Base-by-base conservation (phyloP, 2,888 invertebrate species). In the Tipula lateralis region DNA sequence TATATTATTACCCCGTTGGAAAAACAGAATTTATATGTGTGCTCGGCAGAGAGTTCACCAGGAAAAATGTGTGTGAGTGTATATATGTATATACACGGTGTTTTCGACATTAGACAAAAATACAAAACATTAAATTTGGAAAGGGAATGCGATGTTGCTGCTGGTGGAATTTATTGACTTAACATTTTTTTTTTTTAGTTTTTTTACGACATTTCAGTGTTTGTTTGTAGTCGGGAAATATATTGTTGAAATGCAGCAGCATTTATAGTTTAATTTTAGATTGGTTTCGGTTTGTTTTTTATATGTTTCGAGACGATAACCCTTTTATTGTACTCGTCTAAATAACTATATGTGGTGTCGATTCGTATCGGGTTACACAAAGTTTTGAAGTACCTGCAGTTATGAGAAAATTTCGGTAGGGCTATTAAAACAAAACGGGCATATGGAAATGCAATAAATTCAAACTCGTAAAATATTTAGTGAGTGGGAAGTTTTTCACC, bases 21-120 rank as follows among this genome's bases (percentile, higher is more conserved):
- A 66, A 66, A 66, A 24, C 24, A 24, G 66, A 2, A 66, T 66
- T 66, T 66, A 66, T 66, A 4, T 44, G n/a, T n/a, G 7, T 24
- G 66, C 19, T 19, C 66, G 66, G n/a, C 24, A 19, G 66, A 66
- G 66, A 24, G 66, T 66, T 24, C 66, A 66, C 66, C 66, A 66
- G 66, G 66, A 66, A 66, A 66, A 66, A 66, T 66, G 66, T 66
- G 66, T 66, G 66, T 66, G n/a, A n/a, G n/a, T n/a, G n/a, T n/a
- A n/a, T n/a, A n/a, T n/a, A n/a, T n/a, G n/a, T n/a, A n/a, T n/a
- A n/a, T n/a, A 66, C 44, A 44, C 66, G 66, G 66, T 66, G 66
- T 66, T 66, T 66, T 19, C 19, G 24, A 24, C 19, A 66, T 24
- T 66, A 24, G 19, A 19, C 24, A 66, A 66, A 66, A 9, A 66